phyloP scores from a whole-genome alignment of 2,797 vertebrate species.

The Propithecus deckenii region DNA sequence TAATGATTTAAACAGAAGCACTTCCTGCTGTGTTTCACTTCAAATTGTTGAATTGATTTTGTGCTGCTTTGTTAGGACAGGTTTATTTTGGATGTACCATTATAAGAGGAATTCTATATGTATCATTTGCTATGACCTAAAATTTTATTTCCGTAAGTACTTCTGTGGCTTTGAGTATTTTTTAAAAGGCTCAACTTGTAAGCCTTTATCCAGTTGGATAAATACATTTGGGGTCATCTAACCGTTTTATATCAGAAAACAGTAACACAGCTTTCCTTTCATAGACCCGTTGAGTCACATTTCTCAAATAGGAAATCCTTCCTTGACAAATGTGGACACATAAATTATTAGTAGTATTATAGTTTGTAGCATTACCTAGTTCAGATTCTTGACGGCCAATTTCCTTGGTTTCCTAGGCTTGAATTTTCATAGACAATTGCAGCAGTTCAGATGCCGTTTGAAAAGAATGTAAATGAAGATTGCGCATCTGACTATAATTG shows the following conservation, averaged over 20 bases:
- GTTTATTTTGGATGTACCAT: conserved; percentile 33
- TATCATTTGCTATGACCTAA: conserved; percentile 7
- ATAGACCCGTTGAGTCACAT: neutral
- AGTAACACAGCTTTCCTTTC: conserved; percentile 14
- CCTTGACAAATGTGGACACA: conserved; percentile 3
- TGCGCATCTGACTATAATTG: conserved; percentile 59
- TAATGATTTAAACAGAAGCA: conserved; percentile 55
- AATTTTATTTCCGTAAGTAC: conserved; percentile 13
- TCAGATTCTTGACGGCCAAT: conserved; percentile 47
- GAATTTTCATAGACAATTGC: conserved; percentile 71
- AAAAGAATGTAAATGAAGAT: conserved; percentile 76
- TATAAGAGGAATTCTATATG: conserved; percentile 3
- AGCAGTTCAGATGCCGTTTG: conserved; percentile 76
- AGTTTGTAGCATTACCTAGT: conserved; percentile 40
- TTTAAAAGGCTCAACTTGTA: neutral
- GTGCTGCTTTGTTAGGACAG: conserved; percentile 28
- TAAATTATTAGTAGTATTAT: neutral
- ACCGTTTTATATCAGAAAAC: conserved; percentile 19
- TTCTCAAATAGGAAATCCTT: conserved; percentile 48
- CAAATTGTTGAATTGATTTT: conserved; percentile 34
- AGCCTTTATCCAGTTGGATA: conserved; percentile 25
- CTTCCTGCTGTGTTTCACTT: conserved; percentile 44
- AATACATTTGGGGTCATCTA: conserved; percentile 17
- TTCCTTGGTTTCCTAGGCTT: conserved; percentile 71
- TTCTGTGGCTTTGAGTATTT: conserved; percentile 35